Evolutionary conservation across 1,140 invertebrate genomes (phyloP).

Genomic region (Oscheius sp.): DNA sequence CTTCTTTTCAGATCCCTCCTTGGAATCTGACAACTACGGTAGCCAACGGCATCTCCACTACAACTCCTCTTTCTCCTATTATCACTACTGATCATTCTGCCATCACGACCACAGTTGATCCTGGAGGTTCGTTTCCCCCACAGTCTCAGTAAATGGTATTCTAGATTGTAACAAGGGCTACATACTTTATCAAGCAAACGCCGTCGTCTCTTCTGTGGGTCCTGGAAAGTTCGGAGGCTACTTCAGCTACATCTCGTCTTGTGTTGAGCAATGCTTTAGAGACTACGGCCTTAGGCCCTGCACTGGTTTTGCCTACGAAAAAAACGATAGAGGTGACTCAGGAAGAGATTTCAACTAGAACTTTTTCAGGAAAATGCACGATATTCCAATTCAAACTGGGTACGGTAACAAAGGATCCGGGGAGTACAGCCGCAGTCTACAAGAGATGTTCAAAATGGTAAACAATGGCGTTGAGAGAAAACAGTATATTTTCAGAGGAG

Average conservation of each 20-base stretch:
- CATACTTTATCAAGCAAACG: not conserved
- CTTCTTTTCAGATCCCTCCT: not conserved
- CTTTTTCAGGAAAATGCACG: slow-evolving; percentile 7
- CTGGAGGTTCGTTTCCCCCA: not conserved
- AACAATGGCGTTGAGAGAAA: too few species aligned
- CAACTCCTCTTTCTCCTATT: not conserved
- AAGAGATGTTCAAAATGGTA: too few species aligned
- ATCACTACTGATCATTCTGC: not conserved
- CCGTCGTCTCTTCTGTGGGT: not conserved
- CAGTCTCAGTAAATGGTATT: not conserved
- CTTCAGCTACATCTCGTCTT: slow-evolving; percentile 11
- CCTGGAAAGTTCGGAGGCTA: slow-evolving; percentile 20
- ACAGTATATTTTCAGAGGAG: too few species aligned
- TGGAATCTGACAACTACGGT: not conserved
- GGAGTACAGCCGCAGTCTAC: not conserved
- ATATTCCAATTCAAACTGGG: slow-evolving; percentile 1
- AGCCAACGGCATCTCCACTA: not conserved
- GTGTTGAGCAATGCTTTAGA: not conserved
- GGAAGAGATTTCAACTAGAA: not conserved
- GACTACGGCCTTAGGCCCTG: not conserved
- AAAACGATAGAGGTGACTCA: not conserved
- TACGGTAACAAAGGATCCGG: not conserved
- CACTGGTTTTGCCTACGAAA: slow-evolving; percentile 5
- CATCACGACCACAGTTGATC: not conserved
- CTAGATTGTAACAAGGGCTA: slow-evolving; percentile 4